Percentiles rank a stretch among this genome's conserved stretches.
These are phyloP conservation scores for Oryzias celebensis DNA, from an alignment of 2,113 vertebrate genomes.

Conservation along the genomic window DNA sequence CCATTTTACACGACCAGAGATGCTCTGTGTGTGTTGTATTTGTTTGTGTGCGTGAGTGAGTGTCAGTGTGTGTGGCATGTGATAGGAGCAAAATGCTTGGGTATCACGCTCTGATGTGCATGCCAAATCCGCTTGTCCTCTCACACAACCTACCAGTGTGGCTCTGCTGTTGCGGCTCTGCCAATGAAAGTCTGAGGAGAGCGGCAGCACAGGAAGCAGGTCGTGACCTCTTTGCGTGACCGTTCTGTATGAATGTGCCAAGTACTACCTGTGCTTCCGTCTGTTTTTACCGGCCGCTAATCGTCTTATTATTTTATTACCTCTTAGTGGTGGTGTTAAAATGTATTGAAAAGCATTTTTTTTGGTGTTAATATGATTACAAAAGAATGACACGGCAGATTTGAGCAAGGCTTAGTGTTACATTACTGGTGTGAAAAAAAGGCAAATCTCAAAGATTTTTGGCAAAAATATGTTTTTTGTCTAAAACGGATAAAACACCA, in stretches of 20 bases:
- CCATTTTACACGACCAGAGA: slow-evolving; percentile 69
- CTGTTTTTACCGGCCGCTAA: not conserved
- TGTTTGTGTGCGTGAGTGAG: slow-evolving; percentile 25
- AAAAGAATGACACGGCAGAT: no score
- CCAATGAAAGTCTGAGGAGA: slow-evolving; percentile 49
- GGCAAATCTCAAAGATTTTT: no score
- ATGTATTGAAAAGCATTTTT: no score
- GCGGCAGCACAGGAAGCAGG: slow-evolving; percentile 48
- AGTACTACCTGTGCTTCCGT: slow-evolving; percentile 9
- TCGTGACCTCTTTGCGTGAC: slow-evolving; percentile 40
- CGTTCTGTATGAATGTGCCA: slow-evolving; percentile 30
- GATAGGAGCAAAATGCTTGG: slow-evolving; percentile 68
- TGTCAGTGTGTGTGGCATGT: slow-evolving; percentile 68
- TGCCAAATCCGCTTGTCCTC: slow-evolving; percentile 75
- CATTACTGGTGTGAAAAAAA: no score
- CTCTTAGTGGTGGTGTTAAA: no score
- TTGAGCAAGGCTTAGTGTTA: no score
- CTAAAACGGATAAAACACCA: no score
- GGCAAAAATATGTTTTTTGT: no score
- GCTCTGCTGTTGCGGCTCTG: slow-evolving; percentile 48
- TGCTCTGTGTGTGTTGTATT: slow-evolving; percentile 39
- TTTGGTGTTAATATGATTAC: no score
- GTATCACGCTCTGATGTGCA: slow-evolving; percentile 77
- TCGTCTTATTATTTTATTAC: slow-evolving; percentile 6
- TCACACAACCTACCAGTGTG: slow-evolving; percentile 68